These are phyloP conservation scores for Isoperla grammatica DNA, from an alignment of 2,888 invertebrate species.

Conservation along the genomic window DNA sequence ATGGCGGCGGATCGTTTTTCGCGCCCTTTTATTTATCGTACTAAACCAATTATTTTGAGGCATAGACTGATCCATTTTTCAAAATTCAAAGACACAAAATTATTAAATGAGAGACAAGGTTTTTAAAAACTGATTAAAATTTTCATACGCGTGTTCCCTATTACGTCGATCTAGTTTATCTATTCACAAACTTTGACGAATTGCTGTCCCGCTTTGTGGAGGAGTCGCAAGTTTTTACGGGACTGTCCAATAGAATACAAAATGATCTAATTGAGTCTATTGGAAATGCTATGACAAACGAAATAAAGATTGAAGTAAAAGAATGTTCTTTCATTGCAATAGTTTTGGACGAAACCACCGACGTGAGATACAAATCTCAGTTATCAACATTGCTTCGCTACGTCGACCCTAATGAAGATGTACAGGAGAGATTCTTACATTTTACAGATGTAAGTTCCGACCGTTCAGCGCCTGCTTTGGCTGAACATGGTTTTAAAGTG, in stretches of 20 bases:
- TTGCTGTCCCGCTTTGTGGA: constrained; percentile 4
- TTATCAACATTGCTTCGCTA: constrained; percentile 10
- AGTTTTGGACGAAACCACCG: constrained; percentile 14
- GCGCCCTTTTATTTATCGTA: too few species aligned
- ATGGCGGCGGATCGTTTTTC: too few species aligned
- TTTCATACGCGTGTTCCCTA: too few species aligned
- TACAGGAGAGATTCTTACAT: constrained; percentile 11
- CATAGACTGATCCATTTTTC: too few species aligned
- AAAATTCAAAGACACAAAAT: too few species aligned
- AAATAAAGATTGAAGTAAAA: constrained; percentile 9
- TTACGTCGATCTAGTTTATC: constrained; percentile 23
- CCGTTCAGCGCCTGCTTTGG: not conserved
- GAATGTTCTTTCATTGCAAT: constrained; percentile 10
- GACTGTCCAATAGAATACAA: constrained; percentile 18
- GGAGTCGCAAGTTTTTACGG: constrained; percentile 1
- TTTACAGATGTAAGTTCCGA: constrained; percentile 15
- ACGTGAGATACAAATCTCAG: constrained; percentile 8
- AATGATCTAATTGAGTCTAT: constrained; percentile 17
- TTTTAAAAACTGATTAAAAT: too few species aligned
- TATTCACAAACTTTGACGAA: not conserved
- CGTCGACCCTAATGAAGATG: not conserved
- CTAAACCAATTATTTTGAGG: too few species aligned
- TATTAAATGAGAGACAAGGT: too few species aligned
- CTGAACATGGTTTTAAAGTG: not conserved
- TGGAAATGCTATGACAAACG: not conserved